Percentiles rank a stretch among this genome's conserved stretches.
Evolutionary conservation across 2,113 vertebrate genomes (phyloP).

Genomic region (Macquaria australasica): DNA sequence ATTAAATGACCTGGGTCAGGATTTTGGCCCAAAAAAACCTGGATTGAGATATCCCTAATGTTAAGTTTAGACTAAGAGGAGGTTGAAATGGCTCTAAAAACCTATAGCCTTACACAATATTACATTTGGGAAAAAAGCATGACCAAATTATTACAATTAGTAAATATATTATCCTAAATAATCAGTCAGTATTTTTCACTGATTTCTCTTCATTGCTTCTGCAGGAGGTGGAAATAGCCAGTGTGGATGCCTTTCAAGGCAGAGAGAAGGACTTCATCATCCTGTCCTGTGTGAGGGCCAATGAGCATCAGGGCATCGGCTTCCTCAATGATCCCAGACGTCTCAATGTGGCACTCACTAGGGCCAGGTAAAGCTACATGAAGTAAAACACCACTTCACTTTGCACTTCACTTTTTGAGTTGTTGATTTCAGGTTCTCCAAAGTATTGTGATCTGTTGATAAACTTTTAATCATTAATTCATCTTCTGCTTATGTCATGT

Average conservation of each 20-base stretch:
- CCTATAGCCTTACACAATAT: not conserved
- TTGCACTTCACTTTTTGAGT: too few relatives aligned
- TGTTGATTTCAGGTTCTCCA: not conserved
- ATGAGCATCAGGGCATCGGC: conserved; percentile 96
- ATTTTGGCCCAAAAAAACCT: not conserved
- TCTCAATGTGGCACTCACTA: conserved; percentile 93
- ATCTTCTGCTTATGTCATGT: not conserved
- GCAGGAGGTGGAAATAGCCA: conserved; percentile 96
- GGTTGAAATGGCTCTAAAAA: not conserved
- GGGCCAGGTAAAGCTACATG: conserved; percentile 85
- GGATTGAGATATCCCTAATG: not conserved
- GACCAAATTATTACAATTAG: not conserved
- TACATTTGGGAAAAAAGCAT: not conserved
- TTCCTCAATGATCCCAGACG: conserved; percentile 94
- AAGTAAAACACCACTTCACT: not conserved
- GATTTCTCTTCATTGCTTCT: not conserved
- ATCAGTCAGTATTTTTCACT: not conserved
- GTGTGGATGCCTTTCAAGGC: conserved; percentile 95
- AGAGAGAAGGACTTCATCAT: conserved; percentile 97
- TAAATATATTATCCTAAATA: not conserved
- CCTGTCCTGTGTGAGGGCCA: conserved; percentile 94
- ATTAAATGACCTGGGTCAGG: not conserved
- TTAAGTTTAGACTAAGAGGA: not conserved
- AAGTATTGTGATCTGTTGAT: not conserved
- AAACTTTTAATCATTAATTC: not conserved